These are phyloP conservation scores for Sinocyclocheilus maitianheensis DNA, from an alignment of 2,113 vertebrate genomes.

Conservation along the genomic window DNA sequence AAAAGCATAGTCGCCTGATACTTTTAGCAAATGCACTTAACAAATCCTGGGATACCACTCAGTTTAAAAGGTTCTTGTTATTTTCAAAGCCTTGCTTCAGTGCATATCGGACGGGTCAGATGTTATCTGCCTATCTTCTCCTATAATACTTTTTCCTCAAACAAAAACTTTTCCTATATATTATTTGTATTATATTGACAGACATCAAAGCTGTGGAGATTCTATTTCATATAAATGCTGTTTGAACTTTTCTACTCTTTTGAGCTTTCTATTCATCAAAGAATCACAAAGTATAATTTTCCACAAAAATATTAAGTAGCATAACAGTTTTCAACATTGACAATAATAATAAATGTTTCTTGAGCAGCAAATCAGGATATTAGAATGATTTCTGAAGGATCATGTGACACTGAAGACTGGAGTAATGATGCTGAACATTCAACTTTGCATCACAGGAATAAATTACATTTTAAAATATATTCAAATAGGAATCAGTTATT, in stretches of 20 bases:
- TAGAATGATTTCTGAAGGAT: background rate
- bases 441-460: no score
- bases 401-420: background rate
- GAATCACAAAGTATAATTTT: background rate
- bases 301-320: background rate
- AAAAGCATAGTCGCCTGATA: background rate
- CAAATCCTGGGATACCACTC: conserved; percentile 6
- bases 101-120: background rate
- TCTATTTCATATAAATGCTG: background rate
- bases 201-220: background rate
- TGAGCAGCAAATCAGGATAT: background rate
- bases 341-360: background rate
- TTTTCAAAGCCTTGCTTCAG: background rate
- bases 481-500: background rate
- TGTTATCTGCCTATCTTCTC: background rate
- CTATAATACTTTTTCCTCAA: background rate
- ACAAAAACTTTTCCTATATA: background rate
- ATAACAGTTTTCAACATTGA: background rate
- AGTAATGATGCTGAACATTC: background rate
- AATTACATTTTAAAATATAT: no score
- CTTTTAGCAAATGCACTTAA: conserved; percentile 4
- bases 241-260: background rate
- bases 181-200: background rate
- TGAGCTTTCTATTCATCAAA: background rate
- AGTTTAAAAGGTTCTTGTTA: conserved; percentile 26